Evolutionary conservation across 2,888 invertebrate genomes (phyloP), one percentile per base, ranked within the genome.

Genomic region (Fabriciana adippe): DNA sequence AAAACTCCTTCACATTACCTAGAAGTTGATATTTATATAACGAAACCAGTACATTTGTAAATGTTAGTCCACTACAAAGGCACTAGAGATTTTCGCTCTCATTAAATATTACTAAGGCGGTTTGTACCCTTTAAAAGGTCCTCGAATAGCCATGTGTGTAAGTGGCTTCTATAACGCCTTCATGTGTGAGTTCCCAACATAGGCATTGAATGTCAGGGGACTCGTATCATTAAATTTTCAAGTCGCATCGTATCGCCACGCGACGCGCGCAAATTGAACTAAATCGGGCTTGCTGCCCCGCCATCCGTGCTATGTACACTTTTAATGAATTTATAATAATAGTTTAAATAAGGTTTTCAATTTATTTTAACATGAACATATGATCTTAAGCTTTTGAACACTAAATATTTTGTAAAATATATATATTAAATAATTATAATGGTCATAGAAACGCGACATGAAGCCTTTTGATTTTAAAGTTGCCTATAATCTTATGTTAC

Each of bases 191-290:
- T 41, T 61, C 50, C 50, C 35, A 61, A 35, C 61, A 51, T 51
- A 61, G 61, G 35, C 51, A 51, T 51, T 61, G 61, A 61, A 61
- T 61, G 61, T 48, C 55, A 56, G 51, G 62, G 66, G 56, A 62
- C 62, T 45, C 53, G 59, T 66, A 72, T 74, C 81, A 85, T 86
- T 84, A 84, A 85, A 82, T 80, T 85, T 86, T 86, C 86, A 85
- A 75, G 63, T 62, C 64, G 73, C 74, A 74, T 80, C 79, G 77
- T 78, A 76, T 77, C 73, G 77, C 79, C 73, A 75, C 77, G 78
- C 79, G 76, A 79, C 76, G 77, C 76, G 75, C 78, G 75, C 77
- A 80, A 84, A 84, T 83, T 83, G 81, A 79, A 81, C 79, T 80
- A 81, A 81, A 82, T 82, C 80, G 78, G 72, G 73, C 74, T 48